Evolutionary conservation across 2,113 vertebrate genomes (phyloP).

Genomic region (Triplophysa siluroides): DNA sequence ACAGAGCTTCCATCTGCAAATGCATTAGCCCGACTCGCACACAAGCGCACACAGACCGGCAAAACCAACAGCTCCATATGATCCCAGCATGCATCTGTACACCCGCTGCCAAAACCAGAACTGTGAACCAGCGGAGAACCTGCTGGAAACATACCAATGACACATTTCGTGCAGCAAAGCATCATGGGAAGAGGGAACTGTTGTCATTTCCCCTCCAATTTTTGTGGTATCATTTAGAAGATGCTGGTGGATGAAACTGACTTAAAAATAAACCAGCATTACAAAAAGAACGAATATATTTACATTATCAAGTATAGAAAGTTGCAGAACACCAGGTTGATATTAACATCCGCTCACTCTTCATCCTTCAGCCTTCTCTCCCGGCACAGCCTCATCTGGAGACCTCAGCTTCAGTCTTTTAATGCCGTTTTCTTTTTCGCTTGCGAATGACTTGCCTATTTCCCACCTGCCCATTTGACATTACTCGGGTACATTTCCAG

Average conservation of each 20-base stretch:
- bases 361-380: no score
- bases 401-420: no score
- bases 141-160: background rate
- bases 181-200: background rate
- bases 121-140: background rate
- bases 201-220: background rate
- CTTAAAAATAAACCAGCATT: background rate
- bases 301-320: no score
- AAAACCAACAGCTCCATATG: conserved; percentile 14
- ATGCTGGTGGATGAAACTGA: background rate
- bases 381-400: no score
- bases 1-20: conserved; percentile 12
- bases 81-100: conserved; percentile 25
- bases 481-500: no score
- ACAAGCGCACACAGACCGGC: background rate
- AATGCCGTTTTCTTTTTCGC: no score
- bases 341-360: no score
- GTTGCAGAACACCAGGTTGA: no score
- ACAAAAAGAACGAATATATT: no score
- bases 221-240: background rate
- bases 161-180: background rate
- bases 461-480: no score
- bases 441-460: no score
- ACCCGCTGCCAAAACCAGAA: background rate
- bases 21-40: conserved; percentile 11